These are phyloP conservation scores for Crypturellus undulatus DNA, from an alignment of 2,113 vertebrate species.

Conservation along the genomic window DNA sequence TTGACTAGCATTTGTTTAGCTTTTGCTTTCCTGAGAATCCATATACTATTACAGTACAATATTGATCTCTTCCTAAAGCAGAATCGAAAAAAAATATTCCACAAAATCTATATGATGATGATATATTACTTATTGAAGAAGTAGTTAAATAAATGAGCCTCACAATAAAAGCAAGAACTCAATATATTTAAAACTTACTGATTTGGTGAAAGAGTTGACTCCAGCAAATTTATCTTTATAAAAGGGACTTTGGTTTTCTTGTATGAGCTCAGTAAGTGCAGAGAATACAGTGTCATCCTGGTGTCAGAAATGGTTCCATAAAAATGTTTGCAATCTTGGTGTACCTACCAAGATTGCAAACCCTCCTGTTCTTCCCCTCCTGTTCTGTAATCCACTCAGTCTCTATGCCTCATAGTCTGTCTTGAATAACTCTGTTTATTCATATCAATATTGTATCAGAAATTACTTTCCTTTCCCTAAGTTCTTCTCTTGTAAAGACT, in stretches of 20 bases:
- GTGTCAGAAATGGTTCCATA: not conserved
- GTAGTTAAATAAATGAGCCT: constrained; percentile 12
- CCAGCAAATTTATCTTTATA: not conserved
- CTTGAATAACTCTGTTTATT: not conserved
- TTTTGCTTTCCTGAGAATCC: constrained; percentile 23
- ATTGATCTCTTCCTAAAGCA: constrained; percentile 30
- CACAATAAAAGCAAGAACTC: not conserved
- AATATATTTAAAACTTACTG: not conserved
- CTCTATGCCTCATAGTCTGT: not conserved
- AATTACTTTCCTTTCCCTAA: not conserved
- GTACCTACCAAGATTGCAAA: not conserved
- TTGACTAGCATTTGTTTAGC: not conserved
- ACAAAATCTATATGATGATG: constrained; percentile 7
- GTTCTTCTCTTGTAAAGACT: not conserved
- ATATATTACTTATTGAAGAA: constrained; percentile 49
- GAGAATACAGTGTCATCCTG: not conserved
- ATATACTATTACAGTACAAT: not conserved
- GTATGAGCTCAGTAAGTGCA: not conserved
- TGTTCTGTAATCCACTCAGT: not conserved
- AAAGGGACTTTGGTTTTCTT: not conserved
- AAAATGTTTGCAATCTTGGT: not conserved
- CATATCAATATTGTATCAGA: not conserved
- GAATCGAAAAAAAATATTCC: constrained; percentile 36
- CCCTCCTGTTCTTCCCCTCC: not conserved
- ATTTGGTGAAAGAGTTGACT: not conserved